Conservation (phyloP, 2,888 invertebrate species). For the Serripes groenlandicus region DNA sequence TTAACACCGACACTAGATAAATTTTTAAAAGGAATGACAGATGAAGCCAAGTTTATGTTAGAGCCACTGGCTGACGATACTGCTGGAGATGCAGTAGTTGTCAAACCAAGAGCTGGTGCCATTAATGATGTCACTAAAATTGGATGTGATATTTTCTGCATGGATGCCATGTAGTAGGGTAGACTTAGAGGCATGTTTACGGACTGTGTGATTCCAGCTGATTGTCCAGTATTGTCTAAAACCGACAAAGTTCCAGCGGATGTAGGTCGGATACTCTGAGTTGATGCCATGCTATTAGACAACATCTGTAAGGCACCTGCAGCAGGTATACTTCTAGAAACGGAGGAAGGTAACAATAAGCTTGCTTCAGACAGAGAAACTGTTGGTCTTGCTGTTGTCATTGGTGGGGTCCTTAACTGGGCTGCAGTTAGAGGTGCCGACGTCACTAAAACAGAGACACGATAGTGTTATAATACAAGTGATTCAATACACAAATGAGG, state of each 20-base stretch:
- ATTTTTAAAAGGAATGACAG: constrained; percentile 35
- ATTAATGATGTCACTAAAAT: constrained; percentile 67
- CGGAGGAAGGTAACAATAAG: background rate
- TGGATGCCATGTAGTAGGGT: constrained; percentile 59
- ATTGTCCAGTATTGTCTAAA: background rate
- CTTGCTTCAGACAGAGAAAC: constrained; percentile 26
- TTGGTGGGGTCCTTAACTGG: constrained; percentile 54
- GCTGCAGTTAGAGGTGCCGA: constrained; percentile 63
- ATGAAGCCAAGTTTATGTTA: constrained; percentile 12
- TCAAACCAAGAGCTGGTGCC: constrained; percentile 54
- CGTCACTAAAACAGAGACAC: constrained; percentile 12
- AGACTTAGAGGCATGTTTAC: constrained; percentile 40
- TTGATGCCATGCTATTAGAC: background rate
- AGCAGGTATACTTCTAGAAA: background rate
- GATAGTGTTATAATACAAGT: too few species aligned
- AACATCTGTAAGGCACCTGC: background rate
- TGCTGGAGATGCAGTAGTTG: constrained; percentile 36
- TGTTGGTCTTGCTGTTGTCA: constrained; percentile 30
- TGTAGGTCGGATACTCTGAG: constrained; percentile 18
- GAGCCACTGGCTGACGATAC: constrained; percentile 11
- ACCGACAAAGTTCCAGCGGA: background rate
- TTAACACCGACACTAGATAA: constrained; percentile 19
- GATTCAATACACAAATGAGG: too few species aligned
- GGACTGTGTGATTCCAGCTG: background rate
- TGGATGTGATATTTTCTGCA: constrained; percentile 68